These are phyloP conservation scores for Holothuria glaberrima DNA, from an alignment of 35 echinoderm and acorn worm species.

Conservation along the genomic window DNA sequence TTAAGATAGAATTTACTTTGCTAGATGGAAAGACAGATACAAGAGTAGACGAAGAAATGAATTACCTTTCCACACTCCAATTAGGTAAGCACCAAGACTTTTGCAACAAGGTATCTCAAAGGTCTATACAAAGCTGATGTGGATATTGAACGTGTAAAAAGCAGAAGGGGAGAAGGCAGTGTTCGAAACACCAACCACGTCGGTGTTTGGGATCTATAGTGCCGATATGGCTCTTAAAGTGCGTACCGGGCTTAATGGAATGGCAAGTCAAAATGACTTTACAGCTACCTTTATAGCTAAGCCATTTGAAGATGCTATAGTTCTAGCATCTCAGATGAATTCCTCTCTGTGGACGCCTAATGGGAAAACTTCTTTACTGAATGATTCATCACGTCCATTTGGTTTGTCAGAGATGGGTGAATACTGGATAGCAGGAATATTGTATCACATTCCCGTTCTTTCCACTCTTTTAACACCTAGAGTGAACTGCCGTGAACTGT, in stretches of 20 bases:
- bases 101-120: not conserved
- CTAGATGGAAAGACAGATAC: not conserved
- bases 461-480: conserved; percentile 67
- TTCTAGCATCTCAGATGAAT: conserved; percentile 56
- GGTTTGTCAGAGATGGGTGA: no score
- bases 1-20: conserved; percentile 27
- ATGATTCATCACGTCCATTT: no score
- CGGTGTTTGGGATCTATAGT: conserved; percentile 66
- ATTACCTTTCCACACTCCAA: not conserved
- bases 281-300: conserved; percentile 80
- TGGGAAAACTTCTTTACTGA: conserved; percentile 34
- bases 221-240: no score
- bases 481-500: conserved; percentile 64
- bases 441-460: conserved; percentile 64
- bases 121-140: conserved; percentile 54
- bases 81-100: not conserved
- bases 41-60: no score
- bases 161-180: conserved; percentile 61
- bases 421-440: no score
- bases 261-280: conserved; percentile 67
- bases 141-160: no score
- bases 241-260: conserved; percentile 77
- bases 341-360: conserved; percentile 62
- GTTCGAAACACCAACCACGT: conserved; percentile 69
- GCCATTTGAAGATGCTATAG: conserved; percentile 57